Conservation (phyloP, 2,797 vertebrate genomes). For the Gouania willdenowi region DNA sequence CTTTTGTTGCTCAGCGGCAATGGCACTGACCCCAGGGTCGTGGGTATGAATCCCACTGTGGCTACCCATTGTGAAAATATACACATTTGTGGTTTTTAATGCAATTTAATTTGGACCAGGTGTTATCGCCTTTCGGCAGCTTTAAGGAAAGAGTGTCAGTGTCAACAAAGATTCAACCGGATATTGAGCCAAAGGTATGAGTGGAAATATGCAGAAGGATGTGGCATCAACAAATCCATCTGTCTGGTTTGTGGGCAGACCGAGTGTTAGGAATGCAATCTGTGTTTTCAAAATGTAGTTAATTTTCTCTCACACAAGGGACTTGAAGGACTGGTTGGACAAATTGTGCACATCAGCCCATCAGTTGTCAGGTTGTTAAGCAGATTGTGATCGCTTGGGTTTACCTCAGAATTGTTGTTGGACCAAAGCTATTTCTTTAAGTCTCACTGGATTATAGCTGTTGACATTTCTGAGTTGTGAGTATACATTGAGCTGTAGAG, state of each 20-base stretch:
- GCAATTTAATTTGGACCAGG: constrained; percentile 37
- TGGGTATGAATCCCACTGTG: constrained; percentile 25
- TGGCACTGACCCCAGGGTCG: constrained; percentile 44
- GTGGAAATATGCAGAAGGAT: constrained; percentile 1
- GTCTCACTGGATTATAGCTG: no score
- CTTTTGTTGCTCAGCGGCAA: constrained; percentile 42
- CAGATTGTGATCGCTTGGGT: no score
- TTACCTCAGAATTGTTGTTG: no score
- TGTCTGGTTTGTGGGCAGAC: constrained; percentile 13
- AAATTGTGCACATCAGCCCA: background rate
- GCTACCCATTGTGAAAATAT: constrained; percentile 36
- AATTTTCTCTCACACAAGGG: background rate
- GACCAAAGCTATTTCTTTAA: no score
- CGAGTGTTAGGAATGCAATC: constrained; percentile 2
- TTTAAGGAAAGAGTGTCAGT: background rate
- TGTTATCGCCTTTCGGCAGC: constrained; percentile 12
- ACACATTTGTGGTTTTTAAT: constrained; percentile 29
- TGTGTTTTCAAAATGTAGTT: constrained; percentile 22
- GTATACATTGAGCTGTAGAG: no score
- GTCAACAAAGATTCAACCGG: background rate
- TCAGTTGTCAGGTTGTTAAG: constrained; percentile 4
- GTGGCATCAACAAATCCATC: constrained; percentile 15
- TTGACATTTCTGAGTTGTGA: no score
- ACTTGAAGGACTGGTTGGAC: background rate
- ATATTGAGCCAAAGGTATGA: constrained; percentile 8